These are phyloP conservation scores for Melipona bicolor DNA, from an alignment of 2,888 invertebrate genomes.

Conservation along the genomic window DNA sequence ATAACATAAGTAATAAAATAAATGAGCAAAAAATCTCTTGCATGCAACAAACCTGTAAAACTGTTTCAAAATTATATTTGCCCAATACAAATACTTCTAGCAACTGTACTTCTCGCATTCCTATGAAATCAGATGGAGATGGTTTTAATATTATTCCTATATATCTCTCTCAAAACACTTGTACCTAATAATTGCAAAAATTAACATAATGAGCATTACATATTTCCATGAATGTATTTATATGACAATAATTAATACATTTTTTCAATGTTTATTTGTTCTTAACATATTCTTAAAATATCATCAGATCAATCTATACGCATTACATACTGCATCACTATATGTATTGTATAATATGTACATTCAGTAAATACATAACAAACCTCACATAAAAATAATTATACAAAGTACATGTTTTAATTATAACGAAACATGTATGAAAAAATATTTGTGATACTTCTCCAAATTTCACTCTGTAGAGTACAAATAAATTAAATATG, in stretches of 20 bases:
- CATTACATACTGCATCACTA: neutral
- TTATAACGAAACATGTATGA: neutral
- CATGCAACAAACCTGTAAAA: slow-evolving; percentile 12
- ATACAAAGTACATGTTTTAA: neutral
- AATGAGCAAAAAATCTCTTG: neutral
- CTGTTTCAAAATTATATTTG: slow-evolving; percentile 19
- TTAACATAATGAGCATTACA: neutral
- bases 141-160: slow-evolving; percentile 44
- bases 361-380: slow-evolving; percentile 1
- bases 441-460: neutral
- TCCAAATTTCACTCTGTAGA: neutral
- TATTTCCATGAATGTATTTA: neutral
- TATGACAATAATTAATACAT: neutral
- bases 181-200: neutral
- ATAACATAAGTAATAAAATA: neutral
- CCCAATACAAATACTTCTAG: neutral
- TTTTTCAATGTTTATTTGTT: slow-evolving; percentile 22
- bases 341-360: slow-evolving; percentile 7
- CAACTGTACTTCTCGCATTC: neutral
- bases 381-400: neutral
- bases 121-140: slow-evolving; percentile 26
- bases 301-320: slow-evolving; percentile 8
- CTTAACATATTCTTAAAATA: slow-evolving; percentile 20
- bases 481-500: slow-evolving; percentile 22
- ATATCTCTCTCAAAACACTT: slow-evolving; percentile 24